Conservation (phyloP, 37 sponge, comb jelly and placozoan genomes). For the Oopsacas minuta region DNA sequence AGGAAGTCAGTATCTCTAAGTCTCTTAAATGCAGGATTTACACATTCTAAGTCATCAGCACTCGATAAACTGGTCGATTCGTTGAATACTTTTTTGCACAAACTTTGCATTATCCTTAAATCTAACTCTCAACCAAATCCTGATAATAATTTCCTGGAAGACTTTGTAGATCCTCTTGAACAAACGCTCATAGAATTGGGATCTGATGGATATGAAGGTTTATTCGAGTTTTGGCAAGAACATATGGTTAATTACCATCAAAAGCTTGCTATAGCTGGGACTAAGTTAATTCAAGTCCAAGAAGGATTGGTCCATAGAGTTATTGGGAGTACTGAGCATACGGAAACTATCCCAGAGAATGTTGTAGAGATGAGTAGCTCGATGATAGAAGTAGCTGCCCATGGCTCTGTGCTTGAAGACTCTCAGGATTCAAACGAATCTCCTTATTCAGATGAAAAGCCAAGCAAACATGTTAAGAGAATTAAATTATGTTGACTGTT, state of each 20-base stretch:
- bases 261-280: not conserved
- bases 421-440: not conserved
- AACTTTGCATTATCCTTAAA: not conserved
- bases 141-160: not conserved
- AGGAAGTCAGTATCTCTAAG: not conserved
- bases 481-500: not conserved
- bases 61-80: not conserved
- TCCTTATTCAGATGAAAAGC: not conserved
- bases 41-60: not conserved
- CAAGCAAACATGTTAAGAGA: not conserved
- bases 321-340: not conserved
- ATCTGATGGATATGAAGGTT: not conserved
- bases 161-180: not conserved
- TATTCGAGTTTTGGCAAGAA: not conserved
- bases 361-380: not conserved
- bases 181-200: slow-evolving; percentile 12
- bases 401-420: not conserved
- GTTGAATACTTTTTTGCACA: not conserved
- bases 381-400: not conserved
- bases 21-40: not conserved
- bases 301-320: not conserved
- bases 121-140: not conserved
- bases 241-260: not conserved
- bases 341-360: not conserved
- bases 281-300: not conserved